Conservation (phyloP, 2,888 invertebrate species). For the Sipha maydis region DNA sequence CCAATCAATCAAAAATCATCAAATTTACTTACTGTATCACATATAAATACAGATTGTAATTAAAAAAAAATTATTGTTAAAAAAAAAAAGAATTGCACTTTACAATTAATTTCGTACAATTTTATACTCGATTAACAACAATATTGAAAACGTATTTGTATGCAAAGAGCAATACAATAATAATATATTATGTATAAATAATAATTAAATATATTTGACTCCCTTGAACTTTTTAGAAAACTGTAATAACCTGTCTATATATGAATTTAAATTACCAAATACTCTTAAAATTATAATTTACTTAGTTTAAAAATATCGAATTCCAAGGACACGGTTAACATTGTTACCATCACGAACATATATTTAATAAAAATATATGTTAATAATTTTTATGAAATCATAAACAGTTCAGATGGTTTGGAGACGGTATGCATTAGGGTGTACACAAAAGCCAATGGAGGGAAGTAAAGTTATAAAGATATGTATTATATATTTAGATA, state of each 20-base stretch:
- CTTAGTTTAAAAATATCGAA: slow-evolving; percentile 29
- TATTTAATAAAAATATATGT: background rate
- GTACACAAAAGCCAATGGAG: background rate
- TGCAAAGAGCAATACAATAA: background rate
- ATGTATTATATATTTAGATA: background rate
- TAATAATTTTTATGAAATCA: background rate
- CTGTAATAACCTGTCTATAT: slow-evolving; percentile 8
- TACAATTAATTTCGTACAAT: background rate
- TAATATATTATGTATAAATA: background rate
- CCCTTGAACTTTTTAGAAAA: slow-evolving; percentile 13
- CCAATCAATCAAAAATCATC: no score
- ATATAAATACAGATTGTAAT: no score
- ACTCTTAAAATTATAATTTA: slow-evolving; percentile 16
- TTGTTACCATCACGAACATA: background rate
- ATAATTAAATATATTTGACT: background rate
- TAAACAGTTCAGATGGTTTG: background rate
- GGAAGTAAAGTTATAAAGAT: background rate
- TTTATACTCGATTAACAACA: background rate
- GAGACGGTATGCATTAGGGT: background rate
- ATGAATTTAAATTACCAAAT: slow-evolving; percentile 34
- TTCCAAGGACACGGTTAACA: slow-evolving; percentile 38
- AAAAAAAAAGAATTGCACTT: background rate
- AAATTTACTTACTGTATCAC: no score
- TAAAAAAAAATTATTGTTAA: no score
- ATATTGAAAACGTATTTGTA: background rate